Percentiles rank a stretch among this genome's conserved stretches.
Evolutionary conservation across 1,140 invertebrate species (phyloP).

Genomic region (Drosophila eugracilis): DNA sequence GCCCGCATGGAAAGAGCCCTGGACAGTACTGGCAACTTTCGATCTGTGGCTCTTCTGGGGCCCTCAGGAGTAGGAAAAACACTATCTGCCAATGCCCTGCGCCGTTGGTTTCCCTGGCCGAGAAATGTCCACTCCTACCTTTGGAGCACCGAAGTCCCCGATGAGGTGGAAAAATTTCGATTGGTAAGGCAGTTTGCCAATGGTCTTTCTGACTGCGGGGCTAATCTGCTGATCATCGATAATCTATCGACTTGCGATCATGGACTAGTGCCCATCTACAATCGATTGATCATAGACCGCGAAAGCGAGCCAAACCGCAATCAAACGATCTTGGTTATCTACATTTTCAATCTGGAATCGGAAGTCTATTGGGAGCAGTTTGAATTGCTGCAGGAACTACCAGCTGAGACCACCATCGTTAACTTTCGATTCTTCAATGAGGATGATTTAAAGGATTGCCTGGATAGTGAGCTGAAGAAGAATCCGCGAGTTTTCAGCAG

Average conservation of each 20-base stretch:
- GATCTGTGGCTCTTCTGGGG: constrained; percentile 63
- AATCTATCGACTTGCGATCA: constrained; percentile 63
- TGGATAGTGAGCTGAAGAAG: constrained; percentile 45
- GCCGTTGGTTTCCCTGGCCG: constrained; percentile 66
- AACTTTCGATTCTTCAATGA: constrained; percentile 53
- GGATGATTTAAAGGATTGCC: constrained; percentile 60
- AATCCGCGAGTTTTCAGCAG: constrained; percentile 33
- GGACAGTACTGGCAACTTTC: constrained; percentile 12
- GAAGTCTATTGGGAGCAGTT: constrained; percentile 59
- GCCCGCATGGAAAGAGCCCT: constrained; percentile 44
- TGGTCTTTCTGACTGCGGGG: constrained; percentile 61
- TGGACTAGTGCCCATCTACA: constrained; percentile 54
- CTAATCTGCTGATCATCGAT: constrained; percentile 71
- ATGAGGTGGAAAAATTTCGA: constrained; percentile 60
- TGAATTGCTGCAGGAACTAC: constrained; percentile 62
- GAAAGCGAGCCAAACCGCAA: constrained; percentile 31
- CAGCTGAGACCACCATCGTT: constrained; percentile 55
- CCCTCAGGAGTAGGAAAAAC: constrained; percentile 70
- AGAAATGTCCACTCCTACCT: constrained; percentile 70
- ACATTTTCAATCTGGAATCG: constrained; percentile 58
- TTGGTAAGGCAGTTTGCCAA: constrained; percentile 58
- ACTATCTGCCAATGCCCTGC: constrained; percentile 35
- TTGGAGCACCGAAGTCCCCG: constrained; percentile 64
- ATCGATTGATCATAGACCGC: constrained; percentile 55
- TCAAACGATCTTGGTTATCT: constrained; percentile 65